These are phyloP conservation scores for Drosophila tripunctata DNA, from an alignment of 2,888 invertebrate species.

Conservation along the genomic window DNA sequence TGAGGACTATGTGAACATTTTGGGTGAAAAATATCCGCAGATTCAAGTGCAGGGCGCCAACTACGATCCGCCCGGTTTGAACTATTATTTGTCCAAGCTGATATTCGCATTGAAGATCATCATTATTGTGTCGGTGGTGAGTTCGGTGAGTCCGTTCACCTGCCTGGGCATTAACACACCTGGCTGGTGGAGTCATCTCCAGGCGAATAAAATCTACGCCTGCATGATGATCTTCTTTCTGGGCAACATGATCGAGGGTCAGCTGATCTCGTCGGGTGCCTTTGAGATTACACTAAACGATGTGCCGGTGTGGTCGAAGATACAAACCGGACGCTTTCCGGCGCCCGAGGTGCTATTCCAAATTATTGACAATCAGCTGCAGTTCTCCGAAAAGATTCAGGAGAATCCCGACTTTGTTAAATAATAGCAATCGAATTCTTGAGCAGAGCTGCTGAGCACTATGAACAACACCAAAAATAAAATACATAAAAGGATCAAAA, in stretches of 20 bases:
- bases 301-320: constrained; percentile 99
- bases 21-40: constrained; percentile 96
- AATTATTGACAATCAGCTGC: constrained; percentile 97
- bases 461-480: constrained; percentile 60
- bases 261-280: constrained; percentile 94
- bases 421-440: constrained; percentile 69
- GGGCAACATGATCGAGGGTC: constrained; percentile 96
- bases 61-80: constrained; percentile 95
- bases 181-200: constrained; percentile 94
- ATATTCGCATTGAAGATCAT: constrained; percentile 89
- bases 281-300: constrained; percentile 98
- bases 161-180: constrained; percentile 92
- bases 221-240: constrained; percentile 98
- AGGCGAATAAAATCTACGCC: constrained; percentile 96
- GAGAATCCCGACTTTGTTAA: constrained; percentile 84
- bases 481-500: constrained; percentile 1
- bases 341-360: constrained; percentile 98
- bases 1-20: constrained; percentile 95
- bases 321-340: constrained; percentile 98
- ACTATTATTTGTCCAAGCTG: constrained; percentile 90
- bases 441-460: constrained; percentile 10
- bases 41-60: constrained; percentile 95
- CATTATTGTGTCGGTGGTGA: constrained; percentile 92
- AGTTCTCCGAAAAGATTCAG: constrained; percentile 86
- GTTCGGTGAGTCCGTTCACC: constrained; percentile 93